Conservation (phyloP, 2,113 vertebrate species). For the Pristiophorus japonicus region DNA sequence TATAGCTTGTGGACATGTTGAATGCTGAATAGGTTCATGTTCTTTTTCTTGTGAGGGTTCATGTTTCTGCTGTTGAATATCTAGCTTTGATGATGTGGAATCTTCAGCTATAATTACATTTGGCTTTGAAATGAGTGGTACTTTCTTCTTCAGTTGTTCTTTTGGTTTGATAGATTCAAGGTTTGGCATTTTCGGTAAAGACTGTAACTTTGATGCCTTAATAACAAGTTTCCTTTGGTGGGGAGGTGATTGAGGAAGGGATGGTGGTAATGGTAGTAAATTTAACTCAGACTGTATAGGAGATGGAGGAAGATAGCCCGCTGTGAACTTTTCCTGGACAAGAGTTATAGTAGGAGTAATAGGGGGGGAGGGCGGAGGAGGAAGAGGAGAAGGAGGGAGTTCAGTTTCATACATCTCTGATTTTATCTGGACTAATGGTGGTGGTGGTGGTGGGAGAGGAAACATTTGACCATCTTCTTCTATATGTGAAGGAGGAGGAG, state of each 20-base stretch:
- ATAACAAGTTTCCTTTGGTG: constrained; percentile 54
- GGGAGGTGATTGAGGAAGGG: constrained; percentile 46
- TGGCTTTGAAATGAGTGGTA: constrained; percentile 39
- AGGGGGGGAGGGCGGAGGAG: constrained; percentile 53
- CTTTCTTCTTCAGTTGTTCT: constrained; percentile 49
- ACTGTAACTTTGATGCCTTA: constrained; percentile 56
- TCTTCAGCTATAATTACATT: constrained; percentile 37
- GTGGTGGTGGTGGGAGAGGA: constrained; percentile 55
- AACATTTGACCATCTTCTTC: constrained; percentile 49
- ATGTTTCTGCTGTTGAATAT: neutral
- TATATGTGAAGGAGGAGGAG: constrained; percentile 65
- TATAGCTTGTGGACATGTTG: neutral
- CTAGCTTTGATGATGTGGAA: neutral
- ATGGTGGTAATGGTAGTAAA: constrained; percentile 44
- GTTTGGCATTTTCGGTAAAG: constrained; percentile 57
- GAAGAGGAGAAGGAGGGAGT: constrained; percentile 51
- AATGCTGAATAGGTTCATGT: neutral
- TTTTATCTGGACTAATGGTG: constrained; percentile 55
- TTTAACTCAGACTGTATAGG: constrained; percentile 60
- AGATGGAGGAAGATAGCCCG: constrained; percentile 56
- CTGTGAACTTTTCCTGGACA: constrained; percentile 40
- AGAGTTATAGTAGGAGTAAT: neutral
- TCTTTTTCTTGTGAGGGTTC: neutral
- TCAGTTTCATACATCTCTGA: constrained; percentile 57
- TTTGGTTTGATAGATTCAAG: constrained; percentile 54